Evolutionary conservation across 2,113 vertebrate species (phyloP).

Genomic region (Pseudorhombus dupliciocellatus): DNA sequence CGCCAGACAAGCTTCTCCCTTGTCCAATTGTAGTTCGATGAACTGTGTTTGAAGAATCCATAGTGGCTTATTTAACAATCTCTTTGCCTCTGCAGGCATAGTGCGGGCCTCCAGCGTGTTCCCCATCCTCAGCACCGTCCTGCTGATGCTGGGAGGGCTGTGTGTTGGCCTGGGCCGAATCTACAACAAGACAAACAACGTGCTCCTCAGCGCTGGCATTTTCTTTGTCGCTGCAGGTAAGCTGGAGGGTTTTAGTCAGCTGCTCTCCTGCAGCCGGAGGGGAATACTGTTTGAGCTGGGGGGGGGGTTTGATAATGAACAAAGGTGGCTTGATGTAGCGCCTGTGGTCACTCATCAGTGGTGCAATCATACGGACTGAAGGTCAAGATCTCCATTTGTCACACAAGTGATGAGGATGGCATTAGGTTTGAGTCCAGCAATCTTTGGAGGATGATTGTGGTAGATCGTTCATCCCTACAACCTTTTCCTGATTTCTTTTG

Average conservation of each 20-base stretch:
- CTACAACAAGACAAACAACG: conserved; percentile 94
- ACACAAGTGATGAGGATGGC: conserved; percentile 13
- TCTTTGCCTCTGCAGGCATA: conserved; percentile 82
- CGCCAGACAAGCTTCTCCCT: background rate
- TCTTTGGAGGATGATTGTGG: conserved; percentile 3
- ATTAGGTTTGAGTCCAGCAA: conserved; percentile 3
- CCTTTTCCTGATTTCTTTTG: background rate
- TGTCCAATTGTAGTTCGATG: background rate
- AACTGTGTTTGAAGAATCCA: background rate
- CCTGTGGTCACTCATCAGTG: conserved; percentile 24
- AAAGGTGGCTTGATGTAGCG: conserved; percentile 19
- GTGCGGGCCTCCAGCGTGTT: conserved; percentile 98
- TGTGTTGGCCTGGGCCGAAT: conserved; percentile 91
- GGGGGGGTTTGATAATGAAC: conserved; percentile 1
- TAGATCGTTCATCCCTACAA: background rate
- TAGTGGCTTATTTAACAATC: background rate
- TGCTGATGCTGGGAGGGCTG: conserved; percentile 91
- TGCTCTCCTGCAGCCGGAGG: background rate
- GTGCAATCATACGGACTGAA: conserved; percentile 25
- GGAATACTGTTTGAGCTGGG: background rate
- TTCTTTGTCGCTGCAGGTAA: conserved; percentile 98
- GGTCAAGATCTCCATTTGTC: conserved; percentile 20
- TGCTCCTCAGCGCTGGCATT: conserved; percentile 95
- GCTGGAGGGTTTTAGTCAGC: conserved; percentile 1
- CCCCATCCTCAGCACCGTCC: conserved; percentile 93